Base-by-base conservation (phyloP, 2,888 invertebrate species). In the Drosophila imparisetae region DNA sequence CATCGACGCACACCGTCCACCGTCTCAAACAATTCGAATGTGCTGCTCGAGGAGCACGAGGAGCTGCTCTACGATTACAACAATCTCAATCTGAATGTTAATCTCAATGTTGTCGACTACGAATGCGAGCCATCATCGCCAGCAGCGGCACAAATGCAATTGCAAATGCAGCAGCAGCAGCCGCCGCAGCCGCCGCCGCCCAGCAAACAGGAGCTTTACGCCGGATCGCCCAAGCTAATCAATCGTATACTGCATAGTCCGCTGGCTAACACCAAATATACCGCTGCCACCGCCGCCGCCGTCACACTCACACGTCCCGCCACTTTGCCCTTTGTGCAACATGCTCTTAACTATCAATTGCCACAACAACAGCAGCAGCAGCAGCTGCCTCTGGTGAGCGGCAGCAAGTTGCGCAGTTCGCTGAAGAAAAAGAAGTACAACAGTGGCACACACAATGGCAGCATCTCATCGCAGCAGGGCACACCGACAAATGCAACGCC, bases 401-500 rank as follows among this genome's bases (percentile, higher is more conserved):
- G 36, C 7, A 49, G 96, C 0, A 96, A 96, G 85, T 91, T 97
- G 38, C 94, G 97, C 10, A 97, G 97, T 1, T 97, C 97, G 86
- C 93, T 97, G 61, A 96, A 97, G 91, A 55, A 55, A 24, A 54
- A 55, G 7, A 95, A 96, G 91, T 96, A 96, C 84, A 92, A 92
- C 94, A 95, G 71, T 65, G 72, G 34, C n/a, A 66, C 63, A 24
- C 8, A 70, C 0, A 79, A 68, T 15, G 75, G 95, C 48, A 75
- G 81, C 69, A 73, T 66, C 13, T 84, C 86, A 13, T 91, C 90
- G n/a, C 90, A 90, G 58, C 90, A 90, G 69, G 90, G 91, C 21
- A 96, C 97, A 0, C 96, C 97, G 24, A 96, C 97, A 0, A 96
- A 96, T 92, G 96, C 96, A 2, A 97, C 97, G 8, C 97, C 97